These are phyloP conservation scores for Magallana ariakensis DNA, from an alignment of 1,140 invertebrate genomes.

Conservation along the genomic window DNA sequence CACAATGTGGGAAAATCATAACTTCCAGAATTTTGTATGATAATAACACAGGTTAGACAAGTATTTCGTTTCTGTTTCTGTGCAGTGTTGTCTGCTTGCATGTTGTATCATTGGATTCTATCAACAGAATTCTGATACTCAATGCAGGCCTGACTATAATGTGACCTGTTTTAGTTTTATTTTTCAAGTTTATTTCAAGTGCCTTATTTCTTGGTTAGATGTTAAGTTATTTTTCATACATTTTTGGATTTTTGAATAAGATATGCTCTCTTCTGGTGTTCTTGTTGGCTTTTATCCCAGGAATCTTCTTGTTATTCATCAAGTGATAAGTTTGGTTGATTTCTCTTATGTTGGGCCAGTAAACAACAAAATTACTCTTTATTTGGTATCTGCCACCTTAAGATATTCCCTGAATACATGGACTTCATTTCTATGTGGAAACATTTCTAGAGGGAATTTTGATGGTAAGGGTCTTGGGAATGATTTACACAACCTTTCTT, in stretches of 20 bases:
- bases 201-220: slow-evolving; percentile 40
- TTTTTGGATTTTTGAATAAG: background rate
- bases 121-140: slow-evolving; percentile 33
- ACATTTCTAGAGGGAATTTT: too few relatives aligned
- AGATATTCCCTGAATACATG: background rate
- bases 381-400: slow-evolving; percentile 25
- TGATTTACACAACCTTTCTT: background rate
- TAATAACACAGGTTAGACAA: slow-evolving; percentile 79
- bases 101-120: slow-evolving; percentile 37
- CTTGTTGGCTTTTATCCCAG: background rate
- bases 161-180: slow-evolving; percentile 45
- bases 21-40: slow-evolving; percentile 99
- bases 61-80: slow-evolving; percentile 48
- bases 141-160: slow-evolving; percentile 50
- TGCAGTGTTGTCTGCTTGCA: slow-evolving; percentile 60
- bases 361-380: slow-evolving; percentile 20
- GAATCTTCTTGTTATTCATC: slow-evolving; percentile 30
- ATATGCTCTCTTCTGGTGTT: background rate
- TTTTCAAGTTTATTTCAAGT: slow-evolving; percentile 42
- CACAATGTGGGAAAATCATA: slow-evolving; percentile 98
- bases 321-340: slow-evolving; percentile 28
- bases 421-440: too few relatives aligned
- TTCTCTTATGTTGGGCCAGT: slow-evolving; percentile 15
- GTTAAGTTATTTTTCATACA: slow-evolving; percentile 11
- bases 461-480: too few relatives aligned